Conservation (phyloP, 1,140 invertebrate genomes). For the Leptopilina clavipes region DNA sequence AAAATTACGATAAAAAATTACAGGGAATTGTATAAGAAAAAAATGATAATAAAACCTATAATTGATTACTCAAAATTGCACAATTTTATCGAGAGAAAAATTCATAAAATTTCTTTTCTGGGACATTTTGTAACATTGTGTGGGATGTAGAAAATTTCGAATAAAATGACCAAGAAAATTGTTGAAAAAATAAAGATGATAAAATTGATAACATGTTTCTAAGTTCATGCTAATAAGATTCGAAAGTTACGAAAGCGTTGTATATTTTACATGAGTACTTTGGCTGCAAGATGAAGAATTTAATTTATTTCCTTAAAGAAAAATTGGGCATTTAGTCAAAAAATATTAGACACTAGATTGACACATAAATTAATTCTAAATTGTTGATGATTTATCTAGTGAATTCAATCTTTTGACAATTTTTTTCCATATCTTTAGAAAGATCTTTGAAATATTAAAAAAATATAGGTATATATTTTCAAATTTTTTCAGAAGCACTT, state of each 20-base stretch:
- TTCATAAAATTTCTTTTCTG: background rate
- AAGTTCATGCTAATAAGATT: conserved; percentile 1
- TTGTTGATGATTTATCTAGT: background rate
- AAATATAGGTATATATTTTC: no score
- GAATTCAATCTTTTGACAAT: background rate
- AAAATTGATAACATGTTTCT: conserved; percentile 16
- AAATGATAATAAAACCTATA: background rate
- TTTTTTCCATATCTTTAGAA: background rate
- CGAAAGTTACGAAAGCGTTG: conserved; percentile 3
- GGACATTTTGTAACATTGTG: background rate
- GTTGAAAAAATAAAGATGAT: conserved; percentile 2
- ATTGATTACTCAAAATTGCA: background rate
- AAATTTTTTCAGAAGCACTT: no score
- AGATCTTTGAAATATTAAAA: no score
- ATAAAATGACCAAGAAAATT: conserved; percentile 3
- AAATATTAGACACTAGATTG: background rate
- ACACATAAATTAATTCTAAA: background rate
- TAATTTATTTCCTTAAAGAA: background rate
- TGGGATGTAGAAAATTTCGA: conserved; percentile 4
- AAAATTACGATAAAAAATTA: no score
- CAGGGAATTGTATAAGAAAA: background rate
- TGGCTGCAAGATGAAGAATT: background rate
- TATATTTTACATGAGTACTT: background rate
- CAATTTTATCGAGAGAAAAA: background rate
- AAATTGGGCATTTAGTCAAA: conserved; percentile 6